These are phyloP conservation scores for Anseranas semipalmata DNA, from an alignment of 2,113 vertebrate genomes.

Conservation along the genomic window DNA sequence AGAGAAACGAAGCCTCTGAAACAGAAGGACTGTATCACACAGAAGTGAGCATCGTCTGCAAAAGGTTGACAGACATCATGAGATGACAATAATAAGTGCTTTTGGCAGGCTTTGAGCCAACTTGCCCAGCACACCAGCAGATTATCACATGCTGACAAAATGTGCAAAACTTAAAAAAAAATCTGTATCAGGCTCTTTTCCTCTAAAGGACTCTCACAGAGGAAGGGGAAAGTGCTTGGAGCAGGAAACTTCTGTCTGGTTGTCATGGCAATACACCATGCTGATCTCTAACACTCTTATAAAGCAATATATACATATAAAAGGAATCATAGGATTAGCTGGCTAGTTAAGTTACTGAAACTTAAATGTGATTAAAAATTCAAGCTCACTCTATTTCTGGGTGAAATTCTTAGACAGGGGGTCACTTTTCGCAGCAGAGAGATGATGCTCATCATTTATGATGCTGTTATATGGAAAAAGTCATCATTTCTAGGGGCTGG, in stretches of 20 bases:
- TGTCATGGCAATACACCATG: background rate
- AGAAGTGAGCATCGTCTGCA: background rate
- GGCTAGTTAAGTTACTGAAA: background rate
- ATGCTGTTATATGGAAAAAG: too few relatives aligned
- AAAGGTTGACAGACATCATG: background rate
- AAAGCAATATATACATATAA: background rate
- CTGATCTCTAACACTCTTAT: background rate
- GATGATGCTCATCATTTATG: background rate
- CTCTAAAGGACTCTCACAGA: background rate
- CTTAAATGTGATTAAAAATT: background rate
- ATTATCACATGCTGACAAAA: background rate
- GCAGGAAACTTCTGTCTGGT: background rate
- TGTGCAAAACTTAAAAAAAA: background rate
- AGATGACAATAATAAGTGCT: background rate
- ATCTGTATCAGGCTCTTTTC: background rate
- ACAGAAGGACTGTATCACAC: background rate
- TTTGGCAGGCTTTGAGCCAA: background rate
- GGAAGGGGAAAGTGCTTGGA: background rate
- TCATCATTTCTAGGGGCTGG: background rate
- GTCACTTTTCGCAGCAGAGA: background rate
- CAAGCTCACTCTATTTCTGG: background rate
- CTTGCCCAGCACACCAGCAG: background rate
- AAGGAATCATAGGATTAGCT: background rate
- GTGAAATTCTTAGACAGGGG: background rate
- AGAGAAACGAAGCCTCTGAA: background rate